Evolutionary conservation across 2,113 vertebrate genomes (phyloP).

Genomic region (Siniperca knerii): DNA sequence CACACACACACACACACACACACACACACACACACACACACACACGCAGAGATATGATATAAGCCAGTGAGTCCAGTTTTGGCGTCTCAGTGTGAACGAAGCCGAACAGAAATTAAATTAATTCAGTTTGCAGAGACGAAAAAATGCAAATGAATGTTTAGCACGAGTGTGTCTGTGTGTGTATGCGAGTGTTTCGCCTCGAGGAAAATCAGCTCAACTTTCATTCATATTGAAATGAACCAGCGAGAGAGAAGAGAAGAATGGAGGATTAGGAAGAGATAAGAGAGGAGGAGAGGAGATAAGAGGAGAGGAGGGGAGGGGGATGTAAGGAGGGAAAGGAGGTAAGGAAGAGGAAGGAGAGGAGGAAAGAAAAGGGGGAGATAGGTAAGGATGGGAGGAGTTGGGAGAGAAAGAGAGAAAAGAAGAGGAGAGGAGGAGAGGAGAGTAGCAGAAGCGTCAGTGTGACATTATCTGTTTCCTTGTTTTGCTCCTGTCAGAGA

Average conservation of each 20-base stretch:
- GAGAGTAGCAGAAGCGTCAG: background rate
- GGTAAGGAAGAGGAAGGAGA: background rate
- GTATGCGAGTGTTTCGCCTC: constrained; percentile 24
- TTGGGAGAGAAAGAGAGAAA: background rate
- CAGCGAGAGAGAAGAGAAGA: constrained; percentile 22
- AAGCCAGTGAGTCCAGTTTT: constrained; percentile 22
- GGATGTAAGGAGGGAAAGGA: background rate
- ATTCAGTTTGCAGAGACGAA: constrained; percentile 46
- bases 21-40: constrained; percentile 9
- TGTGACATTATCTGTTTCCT: constrained; percentile 50
- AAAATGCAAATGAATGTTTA: constrained; percentile 51
- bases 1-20: background rate
- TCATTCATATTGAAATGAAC: constrained; percentile 74
- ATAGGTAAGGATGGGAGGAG: background rate
- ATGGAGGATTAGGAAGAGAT: background rate
- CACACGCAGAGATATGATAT: background rate
- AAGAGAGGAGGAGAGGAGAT: background rate
- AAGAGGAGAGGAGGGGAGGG: background rate
- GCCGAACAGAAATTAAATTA: constrained; percentile 53
- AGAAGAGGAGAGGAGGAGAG: background rate
- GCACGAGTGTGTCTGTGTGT: background rate
- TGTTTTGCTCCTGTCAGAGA: constrained; percentile 55
- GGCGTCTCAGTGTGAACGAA: constrained; percentile 28
- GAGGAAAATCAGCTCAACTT: constrained; percentile 65
- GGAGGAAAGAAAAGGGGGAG: background rate